phyloP scores from a whole-genome alignment of 23 tunicate genomes.

The Aplidium turbinatum region DNA sequence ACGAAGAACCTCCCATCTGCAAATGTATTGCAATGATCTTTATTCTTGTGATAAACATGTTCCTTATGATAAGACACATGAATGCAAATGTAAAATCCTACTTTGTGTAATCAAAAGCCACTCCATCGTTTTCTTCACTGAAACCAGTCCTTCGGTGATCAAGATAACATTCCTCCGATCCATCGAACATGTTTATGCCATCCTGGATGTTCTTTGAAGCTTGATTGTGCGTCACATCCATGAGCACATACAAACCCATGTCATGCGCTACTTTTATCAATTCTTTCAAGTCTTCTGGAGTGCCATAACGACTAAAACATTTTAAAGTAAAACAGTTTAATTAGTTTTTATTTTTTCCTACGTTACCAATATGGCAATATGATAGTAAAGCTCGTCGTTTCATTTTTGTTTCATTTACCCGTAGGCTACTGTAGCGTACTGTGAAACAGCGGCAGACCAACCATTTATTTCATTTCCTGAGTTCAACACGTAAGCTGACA shows the following conservation, averaged over 20 bases:
- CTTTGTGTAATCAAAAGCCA: slow-evolving; percentile 49
- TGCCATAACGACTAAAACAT: slow-evolving; percentile 74
- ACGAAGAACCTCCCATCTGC: slow-evolving; percentile 83
- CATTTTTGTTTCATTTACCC: no score
- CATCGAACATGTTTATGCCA: slow-evolving; percentile 86
- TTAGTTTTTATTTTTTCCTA: not conserved
- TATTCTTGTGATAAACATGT: no score
- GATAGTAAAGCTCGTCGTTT: not conserved
- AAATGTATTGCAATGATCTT: no score
- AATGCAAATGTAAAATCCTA: slow-evolving; percentile 1
- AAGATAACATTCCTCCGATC: slow-evolving; percentile 60
- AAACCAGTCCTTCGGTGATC: slow-evolving; percentile 36
- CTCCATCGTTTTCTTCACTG: not conserved
- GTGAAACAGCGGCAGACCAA: no score
- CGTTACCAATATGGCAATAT: no score
- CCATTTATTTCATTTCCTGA: no score
- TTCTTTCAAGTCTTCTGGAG: slow-evolving; percentile 87
- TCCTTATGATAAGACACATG: not conserved
- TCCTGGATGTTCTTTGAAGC: slow-evolving; percentile 69
- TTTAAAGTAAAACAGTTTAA: no score
- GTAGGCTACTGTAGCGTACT: no score
- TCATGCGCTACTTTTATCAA: slow-evolving; percentile 77
- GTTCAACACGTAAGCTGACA: no score
- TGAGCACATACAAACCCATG: slow-evolving; percentile 76
- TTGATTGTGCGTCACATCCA: slow-evolving; percentile 89